A percentile compares a stretch with the other conserved stretches of the same genome.
phyloP scores from a whole-genome alignment of 1,140 invertebrate species.

The Platyura marginata region DNA sequence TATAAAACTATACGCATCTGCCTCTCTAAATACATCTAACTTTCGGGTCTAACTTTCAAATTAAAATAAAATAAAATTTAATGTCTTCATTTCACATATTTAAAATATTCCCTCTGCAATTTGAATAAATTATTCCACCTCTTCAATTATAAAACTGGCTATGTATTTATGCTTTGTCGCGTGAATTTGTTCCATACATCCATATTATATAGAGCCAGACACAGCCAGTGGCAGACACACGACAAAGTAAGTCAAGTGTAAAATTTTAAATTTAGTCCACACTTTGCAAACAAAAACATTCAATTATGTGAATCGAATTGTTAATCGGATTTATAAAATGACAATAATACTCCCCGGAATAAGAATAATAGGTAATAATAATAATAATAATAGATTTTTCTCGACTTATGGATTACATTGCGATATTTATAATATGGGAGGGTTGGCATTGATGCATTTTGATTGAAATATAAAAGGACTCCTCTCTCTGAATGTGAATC shows the following conservation, averaged over 20 bases:
- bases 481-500: too few species aligned
- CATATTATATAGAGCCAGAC: background rate
- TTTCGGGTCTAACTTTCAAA: too few species aligned
- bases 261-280: slow-evolving; percentile 26
- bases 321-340: slow-evolving; percentile 16
- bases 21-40: too few species aligned
- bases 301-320: slow-evolving; percentile 14
- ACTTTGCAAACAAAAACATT: slow-evolving; percentile 14
- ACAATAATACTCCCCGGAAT: too few species aligned
- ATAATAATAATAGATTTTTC: too few species aligned
- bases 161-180: background rate
- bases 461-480: too few species aligned
- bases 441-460: too few species aligned
- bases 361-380: too few species aligned
- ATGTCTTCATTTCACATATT: background rate
- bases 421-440: too few species aligned
- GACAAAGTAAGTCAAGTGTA: slow-evolving; percentile 25
- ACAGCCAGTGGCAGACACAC: slow-evolving; percentile 6
- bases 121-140: slow-evolving; percentile 4
- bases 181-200: background rate
- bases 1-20: too few species aligned
- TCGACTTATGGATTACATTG: too few species aligned
- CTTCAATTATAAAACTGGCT: slow-evolving; percentile 3
- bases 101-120: background rate
- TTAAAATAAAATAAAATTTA: background rate